Evolutionary conservation across 2,113 vertebrate species (phyloP).

Genomic region (Illadopsis cleaveri): DNA sequence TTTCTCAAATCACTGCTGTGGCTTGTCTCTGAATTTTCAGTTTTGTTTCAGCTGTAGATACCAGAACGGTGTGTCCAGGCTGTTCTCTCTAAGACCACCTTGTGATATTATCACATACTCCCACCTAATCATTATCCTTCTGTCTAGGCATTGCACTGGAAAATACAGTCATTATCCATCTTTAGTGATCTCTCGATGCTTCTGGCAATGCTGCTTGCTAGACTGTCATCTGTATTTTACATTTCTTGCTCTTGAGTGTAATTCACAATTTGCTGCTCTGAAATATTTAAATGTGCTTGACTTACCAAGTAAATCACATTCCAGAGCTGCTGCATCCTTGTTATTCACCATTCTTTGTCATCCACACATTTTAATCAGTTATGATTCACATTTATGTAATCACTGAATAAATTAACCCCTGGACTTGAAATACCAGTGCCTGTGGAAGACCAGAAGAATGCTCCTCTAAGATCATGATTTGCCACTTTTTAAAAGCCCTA

Average conservation of each 20-base stretch:
- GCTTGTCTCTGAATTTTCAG: not conserved
- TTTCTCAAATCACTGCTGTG: not conserved
- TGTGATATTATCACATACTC: not conserved
- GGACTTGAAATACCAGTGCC: not conserved
- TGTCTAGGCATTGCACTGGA: not conserved
- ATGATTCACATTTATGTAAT: not conserved
- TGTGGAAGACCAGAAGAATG: not conserved
- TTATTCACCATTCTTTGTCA: not conserved
- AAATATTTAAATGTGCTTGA: not conserved
- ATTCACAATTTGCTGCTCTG: not conserved
- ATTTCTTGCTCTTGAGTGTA: not conserved
- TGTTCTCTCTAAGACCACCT: not conserved
- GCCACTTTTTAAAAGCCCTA: not conserved
- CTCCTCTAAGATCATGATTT: not conserved
- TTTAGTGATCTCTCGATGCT: not conserved
- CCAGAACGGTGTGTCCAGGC: not conserved
- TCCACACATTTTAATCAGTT: not conserved
- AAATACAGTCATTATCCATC: not conserved
- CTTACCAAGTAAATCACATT: not conserved
- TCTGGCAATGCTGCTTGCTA: not conserved
- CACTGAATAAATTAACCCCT: not conserved
- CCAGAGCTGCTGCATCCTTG: not conserved
- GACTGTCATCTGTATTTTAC: rapidly evolving
- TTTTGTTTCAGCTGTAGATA: not conserved
- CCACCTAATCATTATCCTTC: not conserved